Base-by-base conservation (phyloP, 2,113 vertebrate genomes). In the Platichthys stellatus region DNA sequence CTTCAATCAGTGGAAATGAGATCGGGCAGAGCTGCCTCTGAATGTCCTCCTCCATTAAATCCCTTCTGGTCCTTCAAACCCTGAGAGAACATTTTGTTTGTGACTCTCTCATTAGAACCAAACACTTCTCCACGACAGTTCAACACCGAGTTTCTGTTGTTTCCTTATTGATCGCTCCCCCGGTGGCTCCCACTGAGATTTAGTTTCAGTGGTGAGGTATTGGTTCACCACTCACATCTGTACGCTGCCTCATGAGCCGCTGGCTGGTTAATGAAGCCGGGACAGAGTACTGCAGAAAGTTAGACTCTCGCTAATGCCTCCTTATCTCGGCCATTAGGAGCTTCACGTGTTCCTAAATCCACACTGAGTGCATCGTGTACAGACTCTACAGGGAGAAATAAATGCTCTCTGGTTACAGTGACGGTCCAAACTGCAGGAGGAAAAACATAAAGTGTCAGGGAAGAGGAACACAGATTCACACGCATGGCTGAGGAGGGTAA, bases 381-480 rank as follows among this genome's bases (percentile, higher is more conserved):
- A 69, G 35, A 66, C 56, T 54, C 53, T 26, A 5, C 73, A 60
- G 63, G n/a, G 23, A 68, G 23, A 45, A 49, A 79, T 65, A 69
- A 54, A 65, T 60, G 40, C 21, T 56, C 31, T 71, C 49, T 70
- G 59, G n/a, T 81, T 69, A 78, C 38, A 61, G 9, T 13, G 40
- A 43, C 2, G 12, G 40, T 43, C 40, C 40, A 13, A 11, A 43
- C 40, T 43, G 10, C 40, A 43, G 40, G 40, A 61, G 14, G 23
- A 74, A 38, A 73, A 65, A 74, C 63, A 76, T 14, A 62, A 61
- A 67, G 56, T 80, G 59, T 63, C 20, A 3, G 23, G 35, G 26
- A 68, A 74, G 69, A 72, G 66, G 72, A 72, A 61, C n/a, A 78
- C 31, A 72, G 43, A 64, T 73, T 69, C 40, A 64, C 57, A 75